Conservation (phyloP, 2,113 vertebrate genomes). For the Microtus richardsoni region DNA sequence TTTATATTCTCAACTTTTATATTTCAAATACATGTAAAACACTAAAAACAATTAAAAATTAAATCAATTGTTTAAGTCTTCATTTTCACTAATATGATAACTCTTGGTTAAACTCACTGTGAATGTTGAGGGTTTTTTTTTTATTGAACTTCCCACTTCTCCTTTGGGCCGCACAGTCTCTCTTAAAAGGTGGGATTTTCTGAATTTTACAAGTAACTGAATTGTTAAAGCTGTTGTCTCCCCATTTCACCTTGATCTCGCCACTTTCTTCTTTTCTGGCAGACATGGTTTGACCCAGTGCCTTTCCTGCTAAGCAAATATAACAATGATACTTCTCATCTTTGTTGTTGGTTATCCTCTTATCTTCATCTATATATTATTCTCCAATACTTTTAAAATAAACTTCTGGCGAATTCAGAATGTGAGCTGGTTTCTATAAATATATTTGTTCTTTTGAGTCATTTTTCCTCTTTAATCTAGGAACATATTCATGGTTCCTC, state of each 20-base stretch:
- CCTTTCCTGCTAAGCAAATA: neutral
- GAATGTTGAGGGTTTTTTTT: conserved; percentile 9
- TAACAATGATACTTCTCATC: neutral
- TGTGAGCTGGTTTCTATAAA: conserved; percentile 19
- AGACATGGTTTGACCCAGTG: neutral
- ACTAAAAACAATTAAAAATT: neutral
- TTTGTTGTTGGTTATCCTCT: neutral
- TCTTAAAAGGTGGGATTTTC: neutral
- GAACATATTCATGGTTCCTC: neutral
- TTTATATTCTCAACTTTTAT: neutral
- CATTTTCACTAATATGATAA: neutral
- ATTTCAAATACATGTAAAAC: neutral
- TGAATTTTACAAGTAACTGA: conserved; percentile 9
- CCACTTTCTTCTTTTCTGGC: neutral
- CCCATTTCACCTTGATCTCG: neutral
- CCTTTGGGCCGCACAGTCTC: neutral
- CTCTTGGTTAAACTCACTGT: neutral
- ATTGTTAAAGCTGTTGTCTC: neutral
- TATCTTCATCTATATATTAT: neutral
- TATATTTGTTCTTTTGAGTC: neutral
- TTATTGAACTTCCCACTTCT: neutral
- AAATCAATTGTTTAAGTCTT: neutral
- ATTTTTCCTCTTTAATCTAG: conserved; percentile 1
- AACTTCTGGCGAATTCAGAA: neutral
- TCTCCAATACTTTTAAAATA: neutral